These are phyloP conservation scores for Synergus itoensis DNA, from an alignment of 2,888 invertebrate species.

Conservation along the genomic window DNA sequence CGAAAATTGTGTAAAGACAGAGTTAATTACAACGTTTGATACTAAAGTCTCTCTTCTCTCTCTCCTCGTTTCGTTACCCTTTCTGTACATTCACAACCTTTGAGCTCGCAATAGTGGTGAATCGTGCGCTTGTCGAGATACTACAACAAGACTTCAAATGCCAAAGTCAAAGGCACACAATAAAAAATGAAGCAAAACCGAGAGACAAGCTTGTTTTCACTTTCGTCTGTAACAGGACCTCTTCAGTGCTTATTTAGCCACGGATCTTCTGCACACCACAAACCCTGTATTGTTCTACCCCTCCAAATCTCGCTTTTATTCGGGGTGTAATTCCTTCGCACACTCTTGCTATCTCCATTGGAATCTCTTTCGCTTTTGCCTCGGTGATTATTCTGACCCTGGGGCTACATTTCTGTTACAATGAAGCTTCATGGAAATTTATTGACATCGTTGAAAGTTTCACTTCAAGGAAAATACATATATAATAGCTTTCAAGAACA, in stretches of 20 bases:
- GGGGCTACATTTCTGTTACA: not conserved
- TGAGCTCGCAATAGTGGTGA: constrained; percentile 16
- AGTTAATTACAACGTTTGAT: constrained; percentile 28
- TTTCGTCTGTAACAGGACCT: not conserved
- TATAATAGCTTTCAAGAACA: too few species aligned
- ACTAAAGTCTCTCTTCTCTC: not conserved
- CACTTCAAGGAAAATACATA: not conserved
- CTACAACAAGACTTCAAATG: constrained; percentile 16
- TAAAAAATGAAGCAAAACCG: constrained; percentile 21
- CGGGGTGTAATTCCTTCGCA: not conserved
- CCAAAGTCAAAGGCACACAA: constrained; percentile 19
- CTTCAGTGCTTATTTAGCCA: constrained; percentile 15
- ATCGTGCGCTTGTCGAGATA: not conserved
- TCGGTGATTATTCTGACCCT: not conserved
- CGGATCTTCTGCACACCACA: constrained; percentile 4
- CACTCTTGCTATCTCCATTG: not conserved
- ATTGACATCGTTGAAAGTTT: not conserved
- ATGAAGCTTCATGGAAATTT: not conserved
- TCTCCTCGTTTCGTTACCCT: not conserved
- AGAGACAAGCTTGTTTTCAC: constrained; percentile 17
- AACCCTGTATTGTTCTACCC: not conserved
- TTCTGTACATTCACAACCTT: constrained; percentile 18
- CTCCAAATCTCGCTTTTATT: constrained; percentile 26
- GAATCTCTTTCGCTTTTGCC: not conserved
- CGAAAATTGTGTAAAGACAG: constrained; percentile 18